Conservation (phyloP, 2,113 vertebrate species). For the Naja naja region DNA sequence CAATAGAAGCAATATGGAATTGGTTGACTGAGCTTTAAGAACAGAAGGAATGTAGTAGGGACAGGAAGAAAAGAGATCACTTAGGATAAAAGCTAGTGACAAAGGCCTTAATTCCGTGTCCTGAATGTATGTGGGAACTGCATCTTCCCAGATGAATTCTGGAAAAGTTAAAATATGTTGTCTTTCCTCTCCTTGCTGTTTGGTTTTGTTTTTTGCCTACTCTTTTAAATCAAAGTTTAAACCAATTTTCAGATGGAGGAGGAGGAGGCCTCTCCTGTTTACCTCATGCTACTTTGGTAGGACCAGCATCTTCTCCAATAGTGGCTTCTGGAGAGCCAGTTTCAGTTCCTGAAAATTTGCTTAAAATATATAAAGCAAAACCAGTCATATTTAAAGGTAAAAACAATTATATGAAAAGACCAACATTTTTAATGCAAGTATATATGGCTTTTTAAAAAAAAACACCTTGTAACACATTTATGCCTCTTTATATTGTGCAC, state of each 20-base stretch:
- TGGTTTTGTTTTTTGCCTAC: not conserved
- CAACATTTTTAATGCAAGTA: not conserved
- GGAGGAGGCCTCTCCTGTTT: slow-evolving; percentile 62
- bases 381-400: slow-evolving; percentile 96
- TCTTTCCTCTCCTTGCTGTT: not conserved
- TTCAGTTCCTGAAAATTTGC: slow-evolving; percentile 86
- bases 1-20: not conserved
- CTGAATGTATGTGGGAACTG: not conserved
- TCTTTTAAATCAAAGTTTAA: slow-evolving; percentile 5
- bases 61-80: not conserved
- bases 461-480: not conserved
- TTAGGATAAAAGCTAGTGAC: not conserved
- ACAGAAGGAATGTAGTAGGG: not conserved
- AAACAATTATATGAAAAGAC: not conserved
- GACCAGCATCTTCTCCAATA: slow-evolving; percentile 62
- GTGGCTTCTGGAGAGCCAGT: slow-evolving; percentile 78
- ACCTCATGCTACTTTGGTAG: slow-evolving; percentile 70
- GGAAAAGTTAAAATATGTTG: not conserved
- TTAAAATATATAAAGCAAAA: slow-evolving; percentile 88
- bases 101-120: not conserved
- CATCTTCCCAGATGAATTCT: not conserved
- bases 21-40: not conserved
- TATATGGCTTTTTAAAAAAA: not conserved
- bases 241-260: slow-evolving; percentile 67
- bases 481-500: not conserved